These are phyloP conservation scores for Chaenogobius annularis DNA, from an alignment of 2,113 vertebrate species.

Conservation along the genomic window DNA sequence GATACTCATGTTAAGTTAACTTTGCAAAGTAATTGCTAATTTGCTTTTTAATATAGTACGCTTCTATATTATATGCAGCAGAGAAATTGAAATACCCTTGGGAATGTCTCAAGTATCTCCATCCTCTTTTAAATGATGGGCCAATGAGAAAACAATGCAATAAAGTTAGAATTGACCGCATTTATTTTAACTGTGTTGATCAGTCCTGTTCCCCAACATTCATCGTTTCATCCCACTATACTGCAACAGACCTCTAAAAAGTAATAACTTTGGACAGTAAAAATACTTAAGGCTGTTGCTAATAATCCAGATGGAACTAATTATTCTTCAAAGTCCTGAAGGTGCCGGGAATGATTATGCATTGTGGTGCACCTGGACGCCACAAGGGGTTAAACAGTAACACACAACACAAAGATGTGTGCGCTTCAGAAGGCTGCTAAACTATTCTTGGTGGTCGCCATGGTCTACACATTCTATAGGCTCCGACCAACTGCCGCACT, in stretches of 20 bases:
- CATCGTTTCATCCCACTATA: not conserved
- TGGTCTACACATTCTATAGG: slow-evolving; percentile 45
- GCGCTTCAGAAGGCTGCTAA: slow-evolving; percentile 12
- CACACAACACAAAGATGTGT: slow-evolving; percentile 32
- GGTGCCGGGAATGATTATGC: slow-evolving; percentile 6
- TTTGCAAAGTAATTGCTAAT: not conserved
- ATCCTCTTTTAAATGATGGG: not conserved
- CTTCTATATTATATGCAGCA: not conserved
- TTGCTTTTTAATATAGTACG: not conserved
- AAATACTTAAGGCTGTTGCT: slow-evolving; percentile 15
- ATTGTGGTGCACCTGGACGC: slow-evolving; percentile 33
- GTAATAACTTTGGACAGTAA: not conserved
- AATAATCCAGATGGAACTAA: slow-evolving; percentile 34
- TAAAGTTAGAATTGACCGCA: not conserved
- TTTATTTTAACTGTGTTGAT: not conserved
- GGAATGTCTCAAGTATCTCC: not conserved
- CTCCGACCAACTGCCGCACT: slow-evolving; percentile 21
- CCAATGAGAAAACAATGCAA: not conserved
- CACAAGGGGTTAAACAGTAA: slow-evolving; percentile 22
- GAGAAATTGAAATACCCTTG: not conserved
- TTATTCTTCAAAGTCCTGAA: slow-evolving; percentile 23
- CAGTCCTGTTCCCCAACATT: not conserved
- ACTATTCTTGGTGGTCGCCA: slow-evolving; percentile 50
- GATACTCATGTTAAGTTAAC: not conserved
- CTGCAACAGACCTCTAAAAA: not conserved